Conservation (phyloP, 2,113 vertebrate species). For the Ciconia maguari region DNA sequence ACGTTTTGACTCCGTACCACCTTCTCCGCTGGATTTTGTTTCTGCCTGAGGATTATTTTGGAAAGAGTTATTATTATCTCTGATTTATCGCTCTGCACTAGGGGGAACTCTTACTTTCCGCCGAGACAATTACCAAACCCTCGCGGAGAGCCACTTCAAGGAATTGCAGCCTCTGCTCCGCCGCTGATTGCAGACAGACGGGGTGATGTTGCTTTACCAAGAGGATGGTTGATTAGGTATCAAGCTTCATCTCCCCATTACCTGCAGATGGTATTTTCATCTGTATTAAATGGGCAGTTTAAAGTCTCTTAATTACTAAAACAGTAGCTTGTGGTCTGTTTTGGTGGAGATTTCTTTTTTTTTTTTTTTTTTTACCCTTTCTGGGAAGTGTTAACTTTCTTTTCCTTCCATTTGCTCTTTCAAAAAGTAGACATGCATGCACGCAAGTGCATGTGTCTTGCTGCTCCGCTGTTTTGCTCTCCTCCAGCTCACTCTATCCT, state of each 20-base stretch:
- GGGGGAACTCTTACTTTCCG: conserved; percentile 70
- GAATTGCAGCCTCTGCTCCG: conserved; percentile 7
- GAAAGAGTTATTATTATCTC: conserved; percentile 76
- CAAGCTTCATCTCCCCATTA: neutral
- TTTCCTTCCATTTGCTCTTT: neutral
- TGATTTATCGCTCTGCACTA: conserved; percentile 73
- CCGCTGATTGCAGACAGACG: conserved; percentile 22
- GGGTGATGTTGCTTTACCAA: neutral
- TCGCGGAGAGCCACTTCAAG: conserved; percentile 68
- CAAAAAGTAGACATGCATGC: neutral
- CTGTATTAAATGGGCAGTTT: neutral
- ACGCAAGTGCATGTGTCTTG: neutral
- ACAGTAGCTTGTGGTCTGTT: neutral
- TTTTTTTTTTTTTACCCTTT: neutral
- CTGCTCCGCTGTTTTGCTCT: neutral
- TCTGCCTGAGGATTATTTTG: conserved; percentile 77
- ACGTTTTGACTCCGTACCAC: conserved; percentile 61
- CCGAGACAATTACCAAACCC: conserved; percentile 68
- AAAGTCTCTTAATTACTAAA: conserved; percentile 1
- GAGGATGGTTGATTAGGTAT: neutral
- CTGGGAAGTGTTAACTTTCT: neutral
- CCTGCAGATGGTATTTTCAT: neutral
- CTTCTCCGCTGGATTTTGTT: conserved; percentile 71
- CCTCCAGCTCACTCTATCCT: neutral
- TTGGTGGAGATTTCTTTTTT: neutral